These are phyloP conservation scores for Mesopsocus fuscifrons DNA, from an alignment of 2,888 invertebrate species.

Conservation along the genomic window DNA sequence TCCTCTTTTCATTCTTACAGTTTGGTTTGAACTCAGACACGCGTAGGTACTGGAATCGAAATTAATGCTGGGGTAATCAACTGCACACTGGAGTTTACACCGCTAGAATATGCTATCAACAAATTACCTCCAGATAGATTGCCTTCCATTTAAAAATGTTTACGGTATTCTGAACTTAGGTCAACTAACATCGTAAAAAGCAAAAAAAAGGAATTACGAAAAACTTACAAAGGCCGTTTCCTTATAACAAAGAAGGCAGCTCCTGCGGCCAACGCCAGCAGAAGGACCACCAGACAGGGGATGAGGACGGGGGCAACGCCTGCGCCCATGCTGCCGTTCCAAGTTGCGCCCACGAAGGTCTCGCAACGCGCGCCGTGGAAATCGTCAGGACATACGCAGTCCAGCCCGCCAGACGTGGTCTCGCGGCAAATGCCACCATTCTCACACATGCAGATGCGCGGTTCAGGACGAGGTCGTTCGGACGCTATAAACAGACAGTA, in stretches of 20 bases:
- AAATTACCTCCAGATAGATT: no score
- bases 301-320: slow-evolving; percentile 57
- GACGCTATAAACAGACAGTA: slow-evolving; percentile 34
- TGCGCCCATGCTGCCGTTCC: slow-evolving; percentile 30
- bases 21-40: slow-evolving; percentile 2
- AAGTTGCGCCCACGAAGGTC: slow-evolving; percentile 37
- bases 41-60: slow-evolving; percentile 10
- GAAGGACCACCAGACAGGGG: slow-evolving; percentile 58
- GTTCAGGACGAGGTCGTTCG: slow-evolving; percentile 52
- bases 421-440: slow-evolving; percentile 68
- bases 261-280: slow-evolving; percentile 49
- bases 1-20: no score
- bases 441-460: slow-evolving; percentile 63
- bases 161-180: no score
- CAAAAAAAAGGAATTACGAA: no score
- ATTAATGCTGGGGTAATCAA: no score
- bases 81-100: no score
- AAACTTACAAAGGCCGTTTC: slow-evolving; percentile 74
- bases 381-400: slow-evolving; percentile 52
- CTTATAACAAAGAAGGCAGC: slow-evolving; percentile 66
- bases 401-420: slow-evolving; percentile 29
- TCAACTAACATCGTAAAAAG: no score
- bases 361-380: slow-evolving; percentile 59
- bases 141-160: no score
- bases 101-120: no score